phyloP scores from a whole-genome alignment of 2,797 vertebrate species.

The Hirundo rustica region DNA sequence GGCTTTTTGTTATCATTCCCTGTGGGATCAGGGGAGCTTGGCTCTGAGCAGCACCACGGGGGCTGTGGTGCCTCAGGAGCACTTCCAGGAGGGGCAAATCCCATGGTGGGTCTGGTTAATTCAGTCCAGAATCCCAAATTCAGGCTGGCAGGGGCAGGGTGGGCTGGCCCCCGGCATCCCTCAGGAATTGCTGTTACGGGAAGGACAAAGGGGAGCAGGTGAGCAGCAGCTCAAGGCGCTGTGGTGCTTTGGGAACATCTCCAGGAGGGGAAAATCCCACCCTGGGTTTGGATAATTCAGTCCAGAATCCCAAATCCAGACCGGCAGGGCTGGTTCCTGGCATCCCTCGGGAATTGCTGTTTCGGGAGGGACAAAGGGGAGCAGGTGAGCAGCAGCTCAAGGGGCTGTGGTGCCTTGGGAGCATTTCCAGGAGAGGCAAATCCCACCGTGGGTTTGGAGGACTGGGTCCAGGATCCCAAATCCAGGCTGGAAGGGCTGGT shows the following conservation, averaged over 20 bases:
- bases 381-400: background rate
- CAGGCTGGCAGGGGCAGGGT: background rate
- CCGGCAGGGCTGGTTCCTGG: background rate
- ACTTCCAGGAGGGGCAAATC: background rate
- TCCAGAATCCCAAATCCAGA: background rate
- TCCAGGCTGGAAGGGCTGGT: background rate
- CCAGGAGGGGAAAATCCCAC: background rate
- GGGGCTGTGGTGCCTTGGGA: background rate
- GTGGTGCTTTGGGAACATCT: too few species aligned
- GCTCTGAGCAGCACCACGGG: background rate
- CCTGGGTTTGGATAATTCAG: fast-evolving
- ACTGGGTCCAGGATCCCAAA: background rate
- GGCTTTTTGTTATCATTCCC: background rate
- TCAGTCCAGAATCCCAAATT: background rate
- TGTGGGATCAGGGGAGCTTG: background rate
- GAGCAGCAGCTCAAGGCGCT: background rate
- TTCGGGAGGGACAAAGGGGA: background rate
- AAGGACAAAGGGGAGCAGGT: background rate
- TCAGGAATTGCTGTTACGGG: background rate
- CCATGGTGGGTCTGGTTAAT: fast-evolving
- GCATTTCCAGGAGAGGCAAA: background rate
- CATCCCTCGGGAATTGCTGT: background rate
- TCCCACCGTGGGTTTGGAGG: fast-evolving
- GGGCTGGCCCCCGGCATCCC: background rate
- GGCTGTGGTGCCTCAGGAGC: too few species aligned